Base-by-base conservation (phyloP, 1,140 invertebrate genomes). In the Drosophila sulfurigaster region DNA sequence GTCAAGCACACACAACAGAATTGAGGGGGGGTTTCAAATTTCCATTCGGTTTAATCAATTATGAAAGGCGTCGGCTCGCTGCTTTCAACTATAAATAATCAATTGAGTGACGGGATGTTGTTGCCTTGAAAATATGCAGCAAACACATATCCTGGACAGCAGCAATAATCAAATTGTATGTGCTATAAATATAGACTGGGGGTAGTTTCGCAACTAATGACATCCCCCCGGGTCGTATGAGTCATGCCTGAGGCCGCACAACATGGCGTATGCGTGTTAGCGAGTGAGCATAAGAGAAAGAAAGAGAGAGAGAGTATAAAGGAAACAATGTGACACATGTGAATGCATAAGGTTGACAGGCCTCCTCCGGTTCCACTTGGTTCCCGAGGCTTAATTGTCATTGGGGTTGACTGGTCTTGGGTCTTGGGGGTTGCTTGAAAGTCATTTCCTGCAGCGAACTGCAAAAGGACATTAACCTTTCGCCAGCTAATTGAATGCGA, bases 221-320 rank as follows among this genome's bases (percentile, higher is more conserved):
- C 16, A 41, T 46, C 16, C 15, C 38, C 59, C 43, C 43, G 48
- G 43, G 75, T 60, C 71, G 65, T 51, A 82, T 82, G 80, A 82
- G 80, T 82, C 80, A 82, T 82, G 41, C 72, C 10, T 38, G 8
- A 38, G 66, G 66, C 66, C 32, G 54, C 10, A 38, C 66, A 75
- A 76, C 80, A 60, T 71, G 80, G 74, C 80, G 71, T 83, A 83
- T 82, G 80, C 81, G 79, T 81, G 75, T 78, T 74, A 3, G 7
- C 8, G 7, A 32, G 7, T 10, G 35, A 7, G 30, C 20, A 32
- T 32, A 32, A 25, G 30, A 41, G 48, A 46, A 1, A 41, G 41
- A 62, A 25, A 35, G 38, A 54, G n/a, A 11, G 32, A 28, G 1
- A 5, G 8, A 7, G 16, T 5, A 15, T 10, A 52, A 15, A 15